Evolutionary conservation across 2,797 vertebrate genomes (phyloP).

Genomic region (Rhinophrynus dorsalis): DNA sequence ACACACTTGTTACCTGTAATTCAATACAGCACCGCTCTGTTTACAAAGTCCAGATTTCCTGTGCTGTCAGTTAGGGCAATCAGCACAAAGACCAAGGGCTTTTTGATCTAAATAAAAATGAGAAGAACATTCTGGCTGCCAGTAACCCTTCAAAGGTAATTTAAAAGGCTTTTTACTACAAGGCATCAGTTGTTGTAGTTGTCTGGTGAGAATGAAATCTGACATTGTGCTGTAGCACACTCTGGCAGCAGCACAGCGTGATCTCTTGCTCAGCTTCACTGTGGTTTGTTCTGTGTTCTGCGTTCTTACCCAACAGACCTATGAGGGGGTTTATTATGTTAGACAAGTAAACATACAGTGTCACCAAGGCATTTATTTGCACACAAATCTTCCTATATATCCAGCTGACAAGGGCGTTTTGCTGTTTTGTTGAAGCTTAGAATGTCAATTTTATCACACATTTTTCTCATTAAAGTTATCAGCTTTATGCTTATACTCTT

Average conservation of each 20-base stretch:
- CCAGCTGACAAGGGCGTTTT: neutral
- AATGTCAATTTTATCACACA: neutral
- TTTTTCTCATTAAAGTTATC: too few species aligned
- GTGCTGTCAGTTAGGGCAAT: constrained; percentile 72
- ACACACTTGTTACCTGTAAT: constrained; percentile 71
- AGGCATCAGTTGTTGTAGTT: constrained; percentile 67
- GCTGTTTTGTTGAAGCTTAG: neutral
- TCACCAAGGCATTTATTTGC: constrained; percentile 41
- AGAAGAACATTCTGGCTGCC: constrained; percentile 69
- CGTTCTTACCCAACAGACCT: constrained; percentile 14
- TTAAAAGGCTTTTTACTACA: constrained; percentile 69
- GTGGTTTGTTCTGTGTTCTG: constrained; percentile 38
- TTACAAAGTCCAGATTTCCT: constrained; percentile 73
- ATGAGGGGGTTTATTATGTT: constrained; percentile 52
- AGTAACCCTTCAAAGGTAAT: constrained; percentile 73
- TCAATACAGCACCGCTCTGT: constrained; percentile 65
- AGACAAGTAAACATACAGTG: constrained; percentile 53
- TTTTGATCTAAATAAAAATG: constrained; percentile 74
- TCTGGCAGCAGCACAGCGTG: constrained; percentile 57
- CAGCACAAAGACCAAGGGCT: constrained; percentile 70
- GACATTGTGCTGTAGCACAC: constrained; percentile 66
- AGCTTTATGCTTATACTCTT: too few species aligned
- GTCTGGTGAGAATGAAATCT: constrained; percentile 68
- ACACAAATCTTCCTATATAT: neutral
- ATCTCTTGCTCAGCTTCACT: constrained; percentile 54